These are phyloP conservation scores for Calypte anna DNA, from an alignment of 2,113 vertebrate species.

Conservation along the genomic window DNA sequence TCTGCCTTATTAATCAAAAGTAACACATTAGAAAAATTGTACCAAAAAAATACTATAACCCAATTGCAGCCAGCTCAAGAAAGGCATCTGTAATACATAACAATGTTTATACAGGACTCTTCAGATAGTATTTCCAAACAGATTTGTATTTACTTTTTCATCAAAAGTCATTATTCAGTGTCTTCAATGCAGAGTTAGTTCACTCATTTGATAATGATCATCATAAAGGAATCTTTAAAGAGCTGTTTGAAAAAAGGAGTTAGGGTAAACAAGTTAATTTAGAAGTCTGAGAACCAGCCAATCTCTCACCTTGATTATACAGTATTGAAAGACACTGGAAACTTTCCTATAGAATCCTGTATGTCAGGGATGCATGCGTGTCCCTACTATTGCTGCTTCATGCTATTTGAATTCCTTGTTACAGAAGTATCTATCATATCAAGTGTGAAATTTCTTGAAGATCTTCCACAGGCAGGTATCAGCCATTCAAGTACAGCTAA, in stretches of 20 bases:
- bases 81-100: background rate
- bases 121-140: background rate
- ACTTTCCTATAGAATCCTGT: background rate
- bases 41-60: background rate
- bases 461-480: background rate
- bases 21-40: background rate
- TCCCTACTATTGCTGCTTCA: background rate
- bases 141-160: background rate
- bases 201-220: background rate
- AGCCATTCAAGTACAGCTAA: background rate
- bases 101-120: background rate
- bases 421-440: background rate
- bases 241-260: background rate
- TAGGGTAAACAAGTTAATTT: background rate
- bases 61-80: background rate
- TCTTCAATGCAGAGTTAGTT: background rate
- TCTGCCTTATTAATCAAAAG: background rate
- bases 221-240: background rate
- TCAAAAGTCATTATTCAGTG: background rate
- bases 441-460: background rate
- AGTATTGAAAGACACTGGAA: background rate
- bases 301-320: background rate
- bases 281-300: background rate
- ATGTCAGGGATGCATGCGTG: fast-evolving
- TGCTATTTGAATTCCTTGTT: no score